Evolutionary conservation across 1,140 invertebrate species (phyloP).

Genomic region (Rhizoglyphus robini): DNA sequence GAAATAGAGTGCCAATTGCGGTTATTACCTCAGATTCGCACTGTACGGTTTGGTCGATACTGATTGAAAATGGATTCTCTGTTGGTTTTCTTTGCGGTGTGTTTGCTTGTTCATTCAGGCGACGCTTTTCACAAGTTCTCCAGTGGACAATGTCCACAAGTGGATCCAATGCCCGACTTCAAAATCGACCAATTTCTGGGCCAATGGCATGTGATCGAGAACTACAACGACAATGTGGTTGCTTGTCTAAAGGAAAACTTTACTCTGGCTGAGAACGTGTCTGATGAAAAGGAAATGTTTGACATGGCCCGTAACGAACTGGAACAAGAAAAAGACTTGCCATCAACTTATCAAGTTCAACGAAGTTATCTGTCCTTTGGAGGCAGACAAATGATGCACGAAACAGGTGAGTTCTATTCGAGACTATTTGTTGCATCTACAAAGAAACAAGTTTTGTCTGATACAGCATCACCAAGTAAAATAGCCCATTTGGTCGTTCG

Average conservation of each 20-base stretch:
- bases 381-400: not conserved
- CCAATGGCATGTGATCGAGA: constrained; percentile 65
- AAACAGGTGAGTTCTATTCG: not conserved
- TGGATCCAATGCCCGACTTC: constrained; percentile 15
- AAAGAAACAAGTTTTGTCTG: too few species aligned
- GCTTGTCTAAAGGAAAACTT: constrained; percentile 64
- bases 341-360: not conserved
- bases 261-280: not conserved
- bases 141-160: constrained; percentile 11
- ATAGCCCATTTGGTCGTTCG: too few species aligned
- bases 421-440: not conserved
- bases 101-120: not conserved
- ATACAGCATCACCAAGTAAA: too few species aligned
- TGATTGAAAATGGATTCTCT: too few species aligned
- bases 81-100: too few species aligned
- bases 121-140: not conserved
- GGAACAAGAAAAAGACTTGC: not conserved
- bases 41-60: too few species aligned
- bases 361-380: constrained; percentile 3
- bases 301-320: constrained; percentile 13
- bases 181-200: constrained; percentile 49
- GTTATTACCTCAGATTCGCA: too few species aligned
- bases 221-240: constrained; percentile 43
- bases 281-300: not conserved
- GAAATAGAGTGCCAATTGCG: too few species aligned